phyloP scores from a whole-genome alignment of 37 sponge, comb jelly and placozoan species.

The Geodia barretti region DNA sequence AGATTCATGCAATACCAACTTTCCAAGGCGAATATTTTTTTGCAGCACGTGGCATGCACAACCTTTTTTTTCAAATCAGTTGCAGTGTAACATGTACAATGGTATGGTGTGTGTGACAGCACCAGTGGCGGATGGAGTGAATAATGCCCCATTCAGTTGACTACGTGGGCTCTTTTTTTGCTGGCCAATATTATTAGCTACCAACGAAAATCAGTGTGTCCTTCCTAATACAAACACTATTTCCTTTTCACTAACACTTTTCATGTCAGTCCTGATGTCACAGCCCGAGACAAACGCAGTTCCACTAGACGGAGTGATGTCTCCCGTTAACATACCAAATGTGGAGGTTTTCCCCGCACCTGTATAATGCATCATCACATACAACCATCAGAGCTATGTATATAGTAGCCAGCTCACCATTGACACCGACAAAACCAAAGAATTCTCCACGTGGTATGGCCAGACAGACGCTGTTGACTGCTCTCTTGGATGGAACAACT shows the following conservation, averaged over 20 bases:
- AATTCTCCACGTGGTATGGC: conserved; percentile 69
- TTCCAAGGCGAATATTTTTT: too few relatives aligned
- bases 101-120: too few relatives aligned
- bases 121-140: too few relatives aligned
- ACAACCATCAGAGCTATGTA: too few relatives aligned
- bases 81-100: too few relatives aligned
- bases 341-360: conserved; percentile 89
- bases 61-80: too few relatives aligned
- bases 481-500: conserved; percentile 21
- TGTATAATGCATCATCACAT: background rate
- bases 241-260: background rate
- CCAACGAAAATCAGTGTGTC: too few relatives aligned
- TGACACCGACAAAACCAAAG: conserved; percentile 92
- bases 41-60: too few relatives aligned
- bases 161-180: too few relatives aligned
- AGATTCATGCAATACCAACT: background rate
- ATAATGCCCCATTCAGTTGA: too few relatives aligned
- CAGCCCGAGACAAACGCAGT: conserved; percentile 78
- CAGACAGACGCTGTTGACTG: conserved; percentile 57
- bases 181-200: too few relatives aligned
- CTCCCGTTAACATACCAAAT: conserved; percentile 91
- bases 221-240: background rate
- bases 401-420: conserved; percentile 4
- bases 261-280: conserved; percentile 53
- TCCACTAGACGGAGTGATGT: conserved; percentile 59